phyloP scores from a whole-genome alignment of 2,113 vertebrate species.

The Xiphophorus couchianus region DNA sequence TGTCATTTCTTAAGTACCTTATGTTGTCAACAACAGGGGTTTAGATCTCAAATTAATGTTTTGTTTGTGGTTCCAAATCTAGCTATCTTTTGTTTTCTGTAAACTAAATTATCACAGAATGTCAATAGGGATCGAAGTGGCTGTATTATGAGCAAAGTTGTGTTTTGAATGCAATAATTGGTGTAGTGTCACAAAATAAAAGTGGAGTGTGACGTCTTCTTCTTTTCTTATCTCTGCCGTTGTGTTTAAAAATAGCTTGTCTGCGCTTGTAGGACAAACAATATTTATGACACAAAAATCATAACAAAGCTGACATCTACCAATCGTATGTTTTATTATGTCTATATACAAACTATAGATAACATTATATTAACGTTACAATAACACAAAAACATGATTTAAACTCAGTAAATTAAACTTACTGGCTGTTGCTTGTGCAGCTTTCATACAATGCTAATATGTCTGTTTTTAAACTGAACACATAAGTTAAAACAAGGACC shows the following conservation, averaged over 20 bases:
- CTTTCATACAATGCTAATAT: not conserved
- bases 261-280: constrained; percentile 1
- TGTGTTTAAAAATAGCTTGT: constrained; percentile 56
- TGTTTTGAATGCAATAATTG: not conserved
- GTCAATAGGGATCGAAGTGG: not conserved
- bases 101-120: too few relatives aligned
- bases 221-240: constrained; percentile 2
- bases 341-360: not conserved
- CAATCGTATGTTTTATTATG: not conserved
- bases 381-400: too few relatives aligned
- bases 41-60: too few relatives aligned
- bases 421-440: not conserved
- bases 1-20: too few relatives aligned
- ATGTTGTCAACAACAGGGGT: too few relatives aligned
- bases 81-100: too few relatives aligned
- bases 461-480: not conserved
- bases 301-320: not conserved
- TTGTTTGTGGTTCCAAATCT: too few relatives aligned
- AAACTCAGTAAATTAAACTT: too few relatives aligned
- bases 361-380: not conserved
- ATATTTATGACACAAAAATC: not conserved
- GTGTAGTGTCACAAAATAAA: not conserved
- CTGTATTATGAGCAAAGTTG: not conserved
- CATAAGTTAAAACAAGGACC: not conserved
- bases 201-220: constrained; percentile 41